Base-by-base conservation (phyloP, 2,113 vertebrate genomes). In the Seriola quinqueradiata region DNA sequence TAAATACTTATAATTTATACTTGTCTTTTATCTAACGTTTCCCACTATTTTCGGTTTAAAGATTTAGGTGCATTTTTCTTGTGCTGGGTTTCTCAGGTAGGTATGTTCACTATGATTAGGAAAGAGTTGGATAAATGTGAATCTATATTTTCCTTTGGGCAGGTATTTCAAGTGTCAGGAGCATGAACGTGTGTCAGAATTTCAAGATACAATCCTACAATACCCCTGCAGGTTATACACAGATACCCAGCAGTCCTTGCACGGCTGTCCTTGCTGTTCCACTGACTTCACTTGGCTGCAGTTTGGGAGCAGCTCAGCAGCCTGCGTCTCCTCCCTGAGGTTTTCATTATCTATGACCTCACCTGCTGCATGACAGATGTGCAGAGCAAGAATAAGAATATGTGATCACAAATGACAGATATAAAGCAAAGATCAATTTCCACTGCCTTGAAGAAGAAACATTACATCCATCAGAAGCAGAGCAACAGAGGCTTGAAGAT, bases 321-420 rank as follows among this genome's bases (percentile, higher is more conserved):
- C 38, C 38, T 21, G 6, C 59, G 21, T 40, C 36, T 54, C 52
- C 7, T n/a, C 52, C 44, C 13, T 14, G 44, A 1, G 44, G 13
- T 59, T 48, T 4, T 40, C 36, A 38, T 64, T 38, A 23, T 70
- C 40, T 25, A 19, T 74, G 54, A 77, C 54, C 46, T 68, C 28
- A 60, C 69, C 55, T 74, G 36, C 75, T 78, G 70, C 10, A 4
- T 42, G 57, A 70, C 70, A 73, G 63, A 60, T 79, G 65, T 69
- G 25, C 19, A 65, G 1, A 42, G 6, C 4, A 54, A 9, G 52
- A 54, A 54, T n/a, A 48, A 48, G 12, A 74, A 57, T 57, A 55
- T 73, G 61, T 54, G 54, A 73, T 68, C 46, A 73, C 12, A 38
- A n/a, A 60, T 19, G 28, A 44, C 55, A 42, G 10, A 42, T 11